Evolutionary conservation across 2,888 invertebrate species (phyloP).

Genomic region (Eupelmus urozonus): DNA sequence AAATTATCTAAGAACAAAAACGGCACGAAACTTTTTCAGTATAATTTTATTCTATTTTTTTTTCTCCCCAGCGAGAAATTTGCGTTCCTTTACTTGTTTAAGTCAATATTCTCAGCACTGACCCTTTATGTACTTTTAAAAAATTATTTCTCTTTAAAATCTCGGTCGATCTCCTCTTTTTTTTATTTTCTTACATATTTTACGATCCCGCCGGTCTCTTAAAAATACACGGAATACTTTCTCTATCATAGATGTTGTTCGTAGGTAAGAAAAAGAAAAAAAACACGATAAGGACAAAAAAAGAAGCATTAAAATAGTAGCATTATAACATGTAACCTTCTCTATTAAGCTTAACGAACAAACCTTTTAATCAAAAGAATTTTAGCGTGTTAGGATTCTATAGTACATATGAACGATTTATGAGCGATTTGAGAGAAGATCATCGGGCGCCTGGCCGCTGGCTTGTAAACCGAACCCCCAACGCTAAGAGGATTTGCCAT

Average conservation of each 20-base stretch:
- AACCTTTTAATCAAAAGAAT: conserved; percentile 72
- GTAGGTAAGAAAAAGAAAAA: conserved; percentile 63
- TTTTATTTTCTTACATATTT: conserved; percentile 57
- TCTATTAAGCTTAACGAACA: conserved; percentile 68
- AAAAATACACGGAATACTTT: conserved; percentile 71
- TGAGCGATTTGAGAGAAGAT: conserved; percentile 63
- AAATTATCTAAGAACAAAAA: not conserved
- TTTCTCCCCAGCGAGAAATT: not conserved
- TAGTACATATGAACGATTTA: conserved; percentile 70
- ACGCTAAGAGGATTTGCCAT: conserved; percentile 48
- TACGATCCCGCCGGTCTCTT: conserved; percentile 61
- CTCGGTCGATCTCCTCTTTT: conserved; percentile 47
- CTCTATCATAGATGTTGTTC: conserved; percentile 74
- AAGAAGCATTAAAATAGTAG: conserved; percentile 68
- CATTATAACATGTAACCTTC: conserved; percentile 72
- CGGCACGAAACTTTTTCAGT: not conserved
- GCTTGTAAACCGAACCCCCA: conserved; percentile 33
- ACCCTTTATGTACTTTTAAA: conserved; percentile 52
- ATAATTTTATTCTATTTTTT: conserved; percentile 33
- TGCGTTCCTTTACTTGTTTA: conserved; percentile 14
- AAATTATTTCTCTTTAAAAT: conserved; percentile 45
- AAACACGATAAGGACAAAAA: conserved; percentile 7
- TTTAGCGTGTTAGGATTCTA: conserved; percentile 69
- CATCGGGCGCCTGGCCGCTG: conserved; percentile 29
- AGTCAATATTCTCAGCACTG: conserved; percentile 31